phyloP scores from a whole-genome alignment of 1,140 invertebrate species.

The Delia radicum region DNA sequence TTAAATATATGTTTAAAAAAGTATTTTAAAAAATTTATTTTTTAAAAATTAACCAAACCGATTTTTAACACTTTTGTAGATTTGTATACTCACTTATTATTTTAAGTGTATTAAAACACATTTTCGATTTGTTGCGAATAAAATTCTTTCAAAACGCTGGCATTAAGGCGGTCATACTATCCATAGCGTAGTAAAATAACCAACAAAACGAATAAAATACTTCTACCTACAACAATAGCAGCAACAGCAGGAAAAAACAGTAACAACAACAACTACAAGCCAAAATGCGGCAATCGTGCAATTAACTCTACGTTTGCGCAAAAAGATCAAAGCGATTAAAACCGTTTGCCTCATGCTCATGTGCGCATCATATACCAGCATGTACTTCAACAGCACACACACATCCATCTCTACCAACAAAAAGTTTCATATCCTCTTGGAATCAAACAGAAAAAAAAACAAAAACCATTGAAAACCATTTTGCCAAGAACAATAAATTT shows the following conservation, averaged over 20 bases:
- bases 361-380: slow-evolving; percentile 6
- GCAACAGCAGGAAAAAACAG: neutral
- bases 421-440: neutral
- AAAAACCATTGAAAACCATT: neutral
- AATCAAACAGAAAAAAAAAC: neutral
- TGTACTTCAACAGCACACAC: neutral
- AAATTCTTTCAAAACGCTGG: no score
- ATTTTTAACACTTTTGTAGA: no score
- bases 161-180: slow-evolving; percentile 27
- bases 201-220: slow-evolving; percentile 28
- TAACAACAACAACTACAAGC: slow-evolving; percentile 29
- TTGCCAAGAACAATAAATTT: neutral
- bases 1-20: no score
- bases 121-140: no score
- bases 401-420: neutral
- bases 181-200: slow-evolving; percentile 25
- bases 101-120: no score
- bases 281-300: slow-evolving; percentile 52
- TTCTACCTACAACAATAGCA: neutral
- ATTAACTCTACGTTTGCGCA: slow-evolving; percentile 50
- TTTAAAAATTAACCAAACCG: no score
- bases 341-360: slow-evolving; percentile 30
- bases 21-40: no score
- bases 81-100: no score
- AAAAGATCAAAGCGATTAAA: slow-evolving; percentile 55